Evolutionary conservation across 2,113 vertebrate species (phyloP).

Genomic region (Salvator merianae): DNA sequence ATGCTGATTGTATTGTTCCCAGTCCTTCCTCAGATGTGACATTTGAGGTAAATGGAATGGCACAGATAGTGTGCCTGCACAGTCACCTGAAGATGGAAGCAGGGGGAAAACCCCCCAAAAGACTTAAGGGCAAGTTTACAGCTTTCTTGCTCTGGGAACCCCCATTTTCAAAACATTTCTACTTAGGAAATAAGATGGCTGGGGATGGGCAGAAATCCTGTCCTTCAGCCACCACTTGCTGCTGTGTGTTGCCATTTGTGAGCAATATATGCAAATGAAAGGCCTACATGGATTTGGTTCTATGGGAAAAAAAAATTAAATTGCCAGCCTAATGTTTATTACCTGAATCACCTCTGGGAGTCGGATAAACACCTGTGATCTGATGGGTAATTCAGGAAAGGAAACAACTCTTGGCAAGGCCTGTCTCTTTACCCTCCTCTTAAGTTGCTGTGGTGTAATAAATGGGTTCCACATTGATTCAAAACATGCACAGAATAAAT

Average conservation of each 20-base stretch:
- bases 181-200: constrained; percentile 42
- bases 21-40: constrained; percentile 29
- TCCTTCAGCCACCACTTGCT: constrained; percentile 69
- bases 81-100: not conserved
- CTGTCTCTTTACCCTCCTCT: constrained; percentile 59
- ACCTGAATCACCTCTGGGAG: constrained; percentile 70
- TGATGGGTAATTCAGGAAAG: constrained; percentile 70
- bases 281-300: constrained; percentile 68
- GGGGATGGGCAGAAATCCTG: constrained; percentile 44
- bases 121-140: constrained; percentile 47
- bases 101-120: constrained; percentile 1
- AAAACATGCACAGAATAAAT: constrained; percentile 57
- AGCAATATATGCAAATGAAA: constrained; percentile 71
- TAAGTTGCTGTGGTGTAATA: constrained; percentile 56
- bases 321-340: constrained; percentile 69
- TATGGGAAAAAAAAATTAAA: constrained; percentile 67
- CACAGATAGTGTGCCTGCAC: constrained; percentile 26
- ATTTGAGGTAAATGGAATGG: constrained; percentile 39
- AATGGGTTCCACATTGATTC: constrained; percentile 48
- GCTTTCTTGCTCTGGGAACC: constrained; percentile 57
- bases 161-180: constrained; percentile 65
- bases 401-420: constrained; percentile 58
- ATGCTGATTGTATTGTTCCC: constrained; percentile 26
- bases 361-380: constrained; percentile 78
- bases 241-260: constrained; percentile 75